phyloP scores from a whole-genome alignment of 2,888 invertebrate genomes.

The Listrodromus nycthemerus region DNA sequence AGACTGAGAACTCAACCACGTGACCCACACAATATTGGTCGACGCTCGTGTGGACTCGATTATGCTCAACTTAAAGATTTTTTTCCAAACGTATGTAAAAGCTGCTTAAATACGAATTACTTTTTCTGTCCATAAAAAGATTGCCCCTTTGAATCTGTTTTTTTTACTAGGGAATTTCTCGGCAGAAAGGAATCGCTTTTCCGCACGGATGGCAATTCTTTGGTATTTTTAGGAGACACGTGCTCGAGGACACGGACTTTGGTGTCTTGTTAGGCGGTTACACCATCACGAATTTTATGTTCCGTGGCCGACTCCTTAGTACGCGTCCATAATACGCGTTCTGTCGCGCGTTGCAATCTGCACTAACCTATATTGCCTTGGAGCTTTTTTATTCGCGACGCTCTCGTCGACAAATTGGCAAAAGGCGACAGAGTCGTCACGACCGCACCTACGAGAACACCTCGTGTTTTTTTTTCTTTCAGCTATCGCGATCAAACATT shows the following conservation, averaged over 20 bases:
- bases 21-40: too few relatives aligned
- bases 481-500: constrained; percentile 69
- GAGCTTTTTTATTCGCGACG: constrained; percentile 9
- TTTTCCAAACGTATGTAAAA: too few relatives aligned
- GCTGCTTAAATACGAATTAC: too few relatives aligned
- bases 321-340: background rate
- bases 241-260: background rate
- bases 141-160: background rate
- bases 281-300: background rate
- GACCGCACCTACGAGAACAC: constrained; percentile 41
- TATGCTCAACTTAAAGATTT: too few relatives aligned
- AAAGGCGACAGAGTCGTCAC: background rate
- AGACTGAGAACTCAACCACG: too few relatives aligned
- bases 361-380: background rate
- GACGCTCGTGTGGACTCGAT: too few relatives aligned
- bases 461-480: background rate
- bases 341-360: background rate
- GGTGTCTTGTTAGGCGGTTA: constrained; percentile 3
- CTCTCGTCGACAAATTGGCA: constrained; percentile 6
- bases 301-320: constrained; percentile 13
- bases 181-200: background rate
- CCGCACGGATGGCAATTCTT: background rate
- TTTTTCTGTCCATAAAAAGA: background rate
- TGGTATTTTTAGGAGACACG: background rate
- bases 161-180: background rate